Percentiles rank a stretch among this genome's conserved stretches.
Evolutionary conservation across 1,140 invertebrate species (phyloP).

Genomic region (Trichogramma pretiosum): DNA sequence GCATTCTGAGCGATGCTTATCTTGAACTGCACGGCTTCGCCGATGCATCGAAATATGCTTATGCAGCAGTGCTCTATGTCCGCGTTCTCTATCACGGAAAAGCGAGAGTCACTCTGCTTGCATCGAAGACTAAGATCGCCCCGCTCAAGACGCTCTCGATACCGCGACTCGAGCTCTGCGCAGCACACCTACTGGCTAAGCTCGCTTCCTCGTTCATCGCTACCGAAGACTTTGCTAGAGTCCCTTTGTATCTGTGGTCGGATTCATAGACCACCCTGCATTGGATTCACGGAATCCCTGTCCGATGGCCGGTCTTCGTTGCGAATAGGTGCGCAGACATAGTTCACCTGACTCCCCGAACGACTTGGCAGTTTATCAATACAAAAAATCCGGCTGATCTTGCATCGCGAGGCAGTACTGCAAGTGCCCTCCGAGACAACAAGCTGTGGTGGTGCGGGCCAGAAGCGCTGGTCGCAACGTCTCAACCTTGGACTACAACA

Average conservation of each 20-base stretch:
- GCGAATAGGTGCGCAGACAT: conserved; percentile 31
- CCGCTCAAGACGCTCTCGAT: conserved; percentile 23
- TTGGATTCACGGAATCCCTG: too few species aligned
- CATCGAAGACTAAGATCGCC: conserved; percentile 18
- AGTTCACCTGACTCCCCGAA: conserved; percentile 14
- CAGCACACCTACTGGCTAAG: conserved; percentile 25
- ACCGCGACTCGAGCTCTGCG: conserved; percentile 34
- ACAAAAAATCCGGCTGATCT: conserved; percentile 26
- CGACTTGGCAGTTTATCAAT: conserved; percentile 23
- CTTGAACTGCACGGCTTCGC: too few species aligned
- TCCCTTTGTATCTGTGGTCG: conserved; percentile 15
- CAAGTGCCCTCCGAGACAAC: neutral
- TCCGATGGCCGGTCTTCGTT: conserved; percentile 30
- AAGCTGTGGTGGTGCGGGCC: conserved; percentile 9
- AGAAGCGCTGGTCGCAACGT: neutral
- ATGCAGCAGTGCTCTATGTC: conserved; percentile 18
- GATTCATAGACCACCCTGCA: conserved; percentile 28
- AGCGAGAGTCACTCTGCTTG: conserved; percentile 3
- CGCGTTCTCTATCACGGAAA: neutral
- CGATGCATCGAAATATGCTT: conserved; percentile 16
- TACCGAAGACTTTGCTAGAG: neutral
- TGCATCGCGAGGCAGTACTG: conserved; percentile 5
- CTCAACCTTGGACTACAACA: neutral
- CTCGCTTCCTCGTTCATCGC: conserved; percentile 10
- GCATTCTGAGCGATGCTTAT: neutral